Base-by-base conservation (phyloP, 2,888 invertebrate species). In the Cataglyphis albicans region DNA sequence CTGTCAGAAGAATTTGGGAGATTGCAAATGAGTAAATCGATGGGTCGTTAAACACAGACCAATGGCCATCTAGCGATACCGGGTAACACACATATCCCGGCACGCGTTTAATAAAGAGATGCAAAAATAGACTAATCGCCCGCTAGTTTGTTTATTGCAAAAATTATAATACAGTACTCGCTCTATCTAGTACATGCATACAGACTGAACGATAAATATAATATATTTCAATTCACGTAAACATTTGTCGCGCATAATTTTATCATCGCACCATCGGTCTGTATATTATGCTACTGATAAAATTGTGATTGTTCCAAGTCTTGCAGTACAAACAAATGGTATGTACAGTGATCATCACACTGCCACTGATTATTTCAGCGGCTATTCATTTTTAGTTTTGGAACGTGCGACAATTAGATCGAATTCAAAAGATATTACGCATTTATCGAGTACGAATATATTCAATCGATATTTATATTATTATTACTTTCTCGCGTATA, bases 161-260 rank as follows among this genome's bases (percentile, higher is more conserved):
- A 21, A 85, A 81, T 10, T 44, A 18, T 38, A 65, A 61, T 81
- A 72, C 44, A 61, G n/a, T 59, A 57, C n/a, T 78, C 32, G 44
- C 4, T 59, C 64, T 86, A 87, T 55, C 64, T 86, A 88, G 38
- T 78, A 84, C 63, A 25, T 74, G 55, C 78, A 80, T 83, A 80
- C 85, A 86, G 87, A 90, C 82, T 88, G 88, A 90, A 68, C 41
- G 52, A 48, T 64, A 57, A 72, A 44, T 84, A 84, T 81, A 78
- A 82, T 67, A 38, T 74, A 73, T 68, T 84, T 63, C 70, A 41
- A 63, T 59, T 83, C 18, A 81, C 21, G 61, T 61, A 25, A 75
- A 76, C 61, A 44, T 73, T 74, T 15, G 64, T 64, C 68, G 29
- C 32, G 38, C 38, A 52, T 59, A 64, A 63, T 63, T 61, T 64